Conservation (phyloP, 2,797 vertebrate species). For the Lithobates sylvaticus region DNA sequence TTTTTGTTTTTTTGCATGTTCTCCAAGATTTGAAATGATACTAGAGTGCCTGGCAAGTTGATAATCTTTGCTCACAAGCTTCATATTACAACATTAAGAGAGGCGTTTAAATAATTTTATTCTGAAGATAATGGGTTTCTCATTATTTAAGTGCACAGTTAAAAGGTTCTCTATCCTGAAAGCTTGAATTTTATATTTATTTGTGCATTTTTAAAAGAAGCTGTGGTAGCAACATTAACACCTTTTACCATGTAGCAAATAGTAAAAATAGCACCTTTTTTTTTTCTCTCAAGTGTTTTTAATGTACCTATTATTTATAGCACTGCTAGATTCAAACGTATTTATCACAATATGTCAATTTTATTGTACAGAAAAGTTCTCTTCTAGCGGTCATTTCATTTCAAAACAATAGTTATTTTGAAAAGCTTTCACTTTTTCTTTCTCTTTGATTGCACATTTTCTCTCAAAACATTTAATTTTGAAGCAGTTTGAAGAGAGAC, state of each 20-base stretch:
- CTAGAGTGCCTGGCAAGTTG: no score
- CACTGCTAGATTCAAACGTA: neutral
- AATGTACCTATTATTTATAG: neutral
- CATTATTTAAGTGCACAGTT: no score
- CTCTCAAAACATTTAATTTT: neutral
- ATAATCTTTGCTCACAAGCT: no score
- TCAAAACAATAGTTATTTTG: conserved; percentile 4
- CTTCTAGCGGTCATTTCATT: neutral
- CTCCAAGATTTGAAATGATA: no score
- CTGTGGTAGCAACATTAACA: neutral
- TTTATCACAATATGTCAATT: neutral
- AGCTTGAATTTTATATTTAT: no score
- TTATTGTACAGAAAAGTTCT: neutral
- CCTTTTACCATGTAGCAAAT: neutral
- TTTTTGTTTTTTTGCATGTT: no score
- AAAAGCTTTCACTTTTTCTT: neutral
- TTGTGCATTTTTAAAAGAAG: no score
- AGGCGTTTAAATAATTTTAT: no score
- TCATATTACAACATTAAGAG: no score
- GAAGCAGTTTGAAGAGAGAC: conserved; percentile 43
- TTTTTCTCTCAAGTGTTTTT: neutral
- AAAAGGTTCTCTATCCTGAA: no score
- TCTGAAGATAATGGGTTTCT: no score
- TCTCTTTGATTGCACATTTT: conserved; percentile 10
- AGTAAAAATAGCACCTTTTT: neutral